Conservation (phyloP, 1,140 invertebrate species). For the Calephelis virginiensis region DNA sequence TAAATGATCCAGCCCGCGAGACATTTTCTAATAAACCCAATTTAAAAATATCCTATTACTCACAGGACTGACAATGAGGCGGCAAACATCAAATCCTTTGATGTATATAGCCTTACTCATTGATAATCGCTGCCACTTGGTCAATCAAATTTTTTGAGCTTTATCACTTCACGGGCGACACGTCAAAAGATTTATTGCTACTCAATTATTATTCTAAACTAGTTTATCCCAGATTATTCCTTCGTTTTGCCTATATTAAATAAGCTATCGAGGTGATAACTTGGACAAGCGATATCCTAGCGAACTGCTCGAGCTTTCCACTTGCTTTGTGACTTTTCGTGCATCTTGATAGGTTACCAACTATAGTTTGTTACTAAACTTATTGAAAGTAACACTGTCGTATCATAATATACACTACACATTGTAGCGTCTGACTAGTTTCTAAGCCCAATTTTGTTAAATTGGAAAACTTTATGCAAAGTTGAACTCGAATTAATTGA, state of each 20-base stretch:
- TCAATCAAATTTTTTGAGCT: background rate
- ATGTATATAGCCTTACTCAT: background rate
- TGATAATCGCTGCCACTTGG: background rate
- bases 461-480: too few relatives aligned
- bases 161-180: background rate
- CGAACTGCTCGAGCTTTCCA: conserved; percentile 16
- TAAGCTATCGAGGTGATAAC: conserved; percentile 22
- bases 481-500: too few relatives aligned
- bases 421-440: too few relatives aligned
- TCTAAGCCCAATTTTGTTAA: too few relatives aligned
- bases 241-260: conserved; percentile 11
- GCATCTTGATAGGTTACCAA: conserved; percentile 19
- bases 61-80: background rate
- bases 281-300: conserved; percentile 20
- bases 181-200: conserved; percentile 35
- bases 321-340: conserved; percentile 25
- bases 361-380: conserved; percentile 1
- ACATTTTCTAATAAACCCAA: too few relatives aligned
- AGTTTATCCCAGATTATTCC: background rate
- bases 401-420: too few relatives aligned
- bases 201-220: conserved; percentile 15
- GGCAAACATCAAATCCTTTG: background rate
- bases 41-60: too few relatives aligned
- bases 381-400: too few relatives aligned
- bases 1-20: too few relatives aligned